Evolutionary conservation across 1,140 invertebrate species (phyloP), one percentile per base, ranked within the genome.

Genomic region (Globodera ellingtonae): DNA sequence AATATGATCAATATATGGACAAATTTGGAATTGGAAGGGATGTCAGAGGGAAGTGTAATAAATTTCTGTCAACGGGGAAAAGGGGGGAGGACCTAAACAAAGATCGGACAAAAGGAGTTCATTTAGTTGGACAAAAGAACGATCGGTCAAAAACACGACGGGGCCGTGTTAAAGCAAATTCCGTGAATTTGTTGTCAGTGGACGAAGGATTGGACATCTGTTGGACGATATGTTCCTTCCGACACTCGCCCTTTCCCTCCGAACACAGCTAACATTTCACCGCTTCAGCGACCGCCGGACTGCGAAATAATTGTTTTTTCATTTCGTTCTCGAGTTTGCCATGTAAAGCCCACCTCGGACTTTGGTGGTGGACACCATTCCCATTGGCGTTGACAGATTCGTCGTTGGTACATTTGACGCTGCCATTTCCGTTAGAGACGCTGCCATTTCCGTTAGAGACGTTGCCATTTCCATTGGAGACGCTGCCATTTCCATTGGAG

Each of bases 401-500:
- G 52, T 52, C 52, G 52, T 52, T 52, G 15, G 15, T 10, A 15
- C 52, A 52, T 6, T 52, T 52, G 52, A 35, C 0, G 7, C 10
- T 52, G 50, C 7, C 50, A 52, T 52, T n/a, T n/a, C n/a, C n/a
- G n/a, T n/a, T n/a, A n/a, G n/a, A n/a, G n/a, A n/a, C n/a, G n/a
- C n/a, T n/a, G n/a, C n/a, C n/a, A n/a, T n/a, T 7, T 13, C 50
- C 50, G 4, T 52, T 52, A 4, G 50, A 9, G 7, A 9, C 50
- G 50, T 0, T 13, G 50, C 7, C 50, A 52, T 52, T 7, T 52
- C 50, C 50, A 1, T 52, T 52, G 35, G 72, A 10, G 21, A 3
- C 6, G 59, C 15, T 59, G 65, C 56, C 15, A 75, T 75, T 75
- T 47, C 35, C 73, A 47, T 75, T 52, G 48, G 62, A 35, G 15